Evolutionary conservation across 2,113 vertebrate genomes (phyloP), one percentile per base, ranked within the genome.

Genomic region (Bambusicola thoracicus): DNA sequence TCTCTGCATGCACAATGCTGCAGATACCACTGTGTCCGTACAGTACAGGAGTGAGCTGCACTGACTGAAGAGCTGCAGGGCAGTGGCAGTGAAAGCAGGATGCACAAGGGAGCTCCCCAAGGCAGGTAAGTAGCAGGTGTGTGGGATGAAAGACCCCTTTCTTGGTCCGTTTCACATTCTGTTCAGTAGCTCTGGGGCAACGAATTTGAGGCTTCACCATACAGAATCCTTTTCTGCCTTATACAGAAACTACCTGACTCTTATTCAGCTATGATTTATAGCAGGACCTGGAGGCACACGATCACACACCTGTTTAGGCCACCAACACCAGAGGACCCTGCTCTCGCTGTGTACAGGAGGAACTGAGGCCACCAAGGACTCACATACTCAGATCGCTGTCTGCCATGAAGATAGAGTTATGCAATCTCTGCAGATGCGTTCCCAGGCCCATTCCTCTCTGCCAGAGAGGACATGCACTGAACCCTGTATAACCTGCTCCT

Each of bases 11-110:
- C 73, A 10, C 15, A 41, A 58, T 89, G 41, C 62, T 56, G n/a
- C 51, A 7, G 1, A 3, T 10, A 36, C 40, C 17, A 11, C 48
- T 34, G 0, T 1, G 12, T 4, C 72, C 53, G 43, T 1, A 1
- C 25, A 43, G 81, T 32, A 38, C 1, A 5, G 25, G 32, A 40
- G 59, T 0, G 63, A 69, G 46, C 46, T 15, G 53, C 2, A 0
- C 55, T 43, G 44, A 46, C 49, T 6, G 15, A 59, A 55, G 30
- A 51, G 9, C 34, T 4, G 2, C 4, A 0, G 40, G 83, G 75
- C n/a, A 62, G 70, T 3, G 72, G n/a, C 34, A 46, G 68, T 12
- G 24, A 67, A 36, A 55, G 65, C 21, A 80, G 32, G 61, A 78
- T 61, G 63, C 3, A 11, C 5, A 2, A 36, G 49, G 25, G 78